A percentile compares a stretch with the other conserved stretches of the same genome.
Evolutionary conservation across 2,113 vertebrate genomes (phyloP).

Genomic region (Tupaia tana): DNA sequence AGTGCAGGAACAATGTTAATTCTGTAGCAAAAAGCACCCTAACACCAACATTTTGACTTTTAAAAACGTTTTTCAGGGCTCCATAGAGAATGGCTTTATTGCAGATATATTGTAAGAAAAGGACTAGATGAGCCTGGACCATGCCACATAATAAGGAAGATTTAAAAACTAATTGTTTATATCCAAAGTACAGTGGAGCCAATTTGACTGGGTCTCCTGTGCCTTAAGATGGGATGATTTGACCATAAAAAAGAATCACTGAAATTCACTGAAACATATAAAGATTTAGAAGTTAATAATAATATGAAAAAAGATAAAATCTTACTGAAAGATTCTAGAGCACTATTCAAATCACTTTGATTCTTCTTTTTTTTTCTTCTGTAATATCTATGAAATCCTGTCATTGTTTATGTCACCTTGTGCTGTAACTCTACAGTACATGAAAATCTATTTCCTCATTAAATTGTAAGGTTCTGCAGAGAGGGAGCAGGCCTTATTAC

Average conservation of each 20-base stretch:
- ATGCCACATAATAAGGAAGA: background rate
- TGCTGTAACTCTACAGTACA: background rate
- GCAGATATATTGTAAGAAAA: background rate
- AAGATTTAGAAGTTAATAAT: background rate
- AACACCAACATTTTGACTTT: background rate
- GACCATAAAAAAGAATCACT: background rate
- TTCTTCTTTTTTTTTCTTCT: background rate
- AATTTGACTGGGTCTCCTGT: background rate
- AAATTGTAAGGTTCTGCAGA: background rate
- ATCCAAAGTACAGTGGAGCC: background rate
- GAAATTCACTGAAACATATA: background rate
- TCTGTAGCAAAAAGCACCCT: background rate
- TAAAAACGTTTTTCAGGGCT: background rate
- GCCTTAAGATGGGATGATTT: background rate
- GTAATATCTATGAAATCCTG: background rate
- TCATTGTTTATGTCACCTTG: background rate
- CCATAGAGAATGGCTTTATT: background rate
- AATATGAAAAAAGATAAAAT: background rate
- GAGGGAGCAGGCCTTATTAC: background rate
- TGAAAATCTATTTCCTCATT: background rate
- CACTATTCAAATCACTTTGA: background rate
- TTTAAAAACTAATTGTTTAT: background rate
- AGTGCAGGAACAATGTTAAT: background rate
- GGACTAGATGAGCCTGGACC: background rate
- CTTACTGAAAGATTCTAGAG: background rate